phyloP scores from a whole-genome alignment of 2,888 invertebrate genomes.

The Acleris holmiana region DNA sequence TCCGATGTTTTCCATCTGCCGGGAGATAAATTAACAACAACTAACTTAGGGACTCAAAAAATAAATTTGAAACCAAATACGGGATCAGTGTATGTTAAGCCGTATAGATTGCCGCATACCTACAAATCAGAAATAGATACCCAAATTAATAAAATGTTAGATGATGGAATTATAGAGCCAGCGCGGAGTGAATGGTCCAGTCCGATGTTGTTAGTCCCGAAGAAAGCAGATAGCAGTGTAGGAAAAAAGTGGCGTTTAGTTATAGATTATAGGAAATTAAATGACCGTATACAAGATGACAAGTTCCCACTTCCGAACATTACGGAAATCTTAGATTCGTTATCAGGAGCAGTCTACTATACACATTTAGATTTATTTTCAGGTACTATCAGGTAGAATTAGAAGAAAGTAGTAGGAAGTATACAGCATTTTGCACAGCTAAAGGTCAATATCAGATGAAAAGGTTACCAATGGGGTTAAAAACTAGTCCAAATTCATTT shows the following conservation, averaged over 20 bases:
- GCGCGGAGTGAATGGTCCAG: conserved; percentile 17
- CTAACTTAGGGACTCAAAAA: background rate
- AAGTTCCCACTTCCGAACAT: conserved; percentile 23
- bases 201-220: conserved; percentile 4
- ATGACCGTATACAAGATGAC: conserved; percentile 15
- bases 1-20: no score
- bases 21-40: no score
- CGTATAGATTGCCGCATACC: conserved; percentile 6
- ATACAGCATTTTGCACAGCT: conserved; percentile 11
- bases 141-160: conserved; percentile 7
- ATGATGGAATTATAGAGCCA: conserved; percentile 3
- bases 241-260: conserved; percentile 22
- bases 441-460: conserved; percentile 19
- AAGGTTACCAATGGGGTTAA: conserved; percentile 8
- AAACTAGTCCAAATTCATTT: conserved; percentile 13
- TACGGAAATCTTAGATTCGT: conserved; percentile 19
- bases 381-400: conserved; percentile 15
- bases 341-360: conserved; percentile 9
- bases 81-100: background rate
- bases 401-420: conserved; percentile 13
- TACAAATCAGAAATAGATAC: background rate
- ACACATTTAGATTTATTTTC: conserved; percentile 18
- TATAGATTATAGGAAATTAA: conserved; percentile 20
- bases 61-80: conserved; percentile 5
- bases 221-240: background rate